These are phyloP conservation scores for Yponomeuta sedellus DNA, from an alignment of 2,888 invertebrate species.

Conservation along the genomic window DNA sequence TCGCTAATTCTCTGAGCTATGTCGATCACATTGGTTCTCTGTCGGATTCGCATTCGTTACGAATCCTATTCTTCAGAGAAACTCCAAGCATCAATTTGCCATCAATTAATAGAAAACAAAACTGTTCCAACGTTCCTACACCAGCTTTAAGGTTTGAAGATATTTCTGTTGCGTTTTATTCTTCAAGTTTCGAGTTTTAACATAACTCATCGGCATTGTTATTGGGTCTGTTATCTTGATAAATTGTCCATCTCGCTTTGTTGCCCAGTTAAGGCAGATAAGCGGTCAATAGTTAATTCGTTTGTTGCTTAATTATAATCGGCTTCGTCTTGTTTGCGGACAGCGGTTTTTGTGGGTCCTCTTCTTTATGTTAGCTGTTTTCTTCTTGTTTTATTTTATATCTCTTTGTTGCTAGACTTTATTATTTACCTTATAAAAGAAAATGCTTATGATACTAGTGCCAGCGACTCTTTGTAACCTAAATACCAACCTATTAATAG, in stretches of 20 bases:
- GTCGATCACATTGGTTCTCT: too few relatives aligned
- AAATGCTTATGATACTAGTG: too few relatives aligned
- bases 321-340: constrained; percentile 4
- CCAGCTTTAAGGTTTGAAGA: not conserved
- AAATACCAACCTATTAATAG: too few relatives aligned
- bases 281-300: constrained; percentile 29
- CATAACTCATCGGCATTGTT: constrained; percentile 45
- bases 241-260: constrained; percentile 35
- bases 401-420: not conserved
- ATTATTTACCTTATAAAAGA: not conserved
- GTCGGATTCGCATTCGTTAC: too few relatives aligned
- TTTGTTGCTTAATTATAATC: constrained; percentile 25
- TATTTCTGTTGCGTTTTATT: not conserved
- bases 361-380: not conserved
- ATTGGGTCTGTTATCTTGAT: constrained; percentile 32
- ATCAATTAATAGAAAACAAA: too few relatives aligned
- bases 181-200: constrained; percentile 21
- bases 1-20: too few relatives aligned
- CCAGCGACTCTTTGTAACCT: too few relatives aligned
- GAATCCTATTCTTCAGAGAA: too few relatives aligned
- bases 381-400: not conserved
- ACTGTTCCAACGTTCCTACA: too few relatives aligned
- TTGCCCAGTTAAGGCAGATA: constrained; percentile 20
- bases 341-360: too few relatives aligned
- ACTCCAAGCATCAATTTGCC: too few relatives aligned